Percentiles rank a stretch among this genome's conserved stretches.
phyloP scores from a whole-genome alignment of 2,113 vertebrate genomes.

The Sitta europaea region DNA sequence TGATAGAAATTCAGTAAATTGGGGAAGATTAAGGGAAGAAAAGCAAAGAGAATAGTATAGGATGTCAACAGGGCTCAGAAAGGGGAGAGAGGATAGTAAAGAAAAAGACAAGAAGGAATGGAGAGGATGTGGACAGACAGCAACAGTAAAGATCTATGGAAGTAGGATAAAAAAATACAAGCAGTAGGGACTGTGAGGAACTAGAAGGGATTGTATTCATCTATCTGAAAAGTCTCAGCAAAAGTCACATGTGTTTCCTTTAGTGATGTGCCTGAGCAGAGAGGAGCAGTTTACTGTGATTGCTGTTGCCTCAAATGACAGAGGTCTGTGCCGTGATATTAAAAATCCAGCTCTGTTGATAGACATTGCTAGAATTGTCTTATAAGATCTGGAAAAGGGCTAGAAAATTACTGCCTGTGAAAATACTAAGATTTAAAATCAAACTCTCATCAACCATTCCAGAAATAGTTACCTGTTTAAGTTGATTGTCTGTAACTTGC shows the following conservation, averaged over 20 bases:
- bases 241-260: neutral
- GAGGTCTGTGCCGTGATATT: neutral
- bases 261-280: neutral
- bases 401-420: neutral
- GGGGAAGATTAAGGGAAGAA: neutral
- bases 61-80: neutral
- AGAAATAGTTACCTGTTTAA: neutral
- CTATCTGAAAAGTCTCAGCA: neutral
- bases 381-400: neutral
- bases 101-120: neutral
- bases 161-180: neutral
- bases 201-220: accelerated
- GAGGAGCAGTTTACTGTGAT: neutral
- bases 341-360: neutral
- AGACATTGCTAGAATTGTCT: neutral
- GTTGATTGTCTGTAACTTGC: neutral
- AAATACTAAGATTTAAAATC: neutral
- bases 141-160: neutral
- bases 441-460: neutral
- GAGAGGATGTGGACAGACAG: neutral
- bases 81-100: neutral
- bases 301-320: neutral
- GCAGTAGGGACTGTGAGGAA: neutral
- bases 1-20: neutral
- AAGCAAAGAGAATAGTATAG: neutral